Evolutionary conservation across 2,797 vertebrate species (phyloP).

Genomic region (Glyptemys insculpta): DNA sequence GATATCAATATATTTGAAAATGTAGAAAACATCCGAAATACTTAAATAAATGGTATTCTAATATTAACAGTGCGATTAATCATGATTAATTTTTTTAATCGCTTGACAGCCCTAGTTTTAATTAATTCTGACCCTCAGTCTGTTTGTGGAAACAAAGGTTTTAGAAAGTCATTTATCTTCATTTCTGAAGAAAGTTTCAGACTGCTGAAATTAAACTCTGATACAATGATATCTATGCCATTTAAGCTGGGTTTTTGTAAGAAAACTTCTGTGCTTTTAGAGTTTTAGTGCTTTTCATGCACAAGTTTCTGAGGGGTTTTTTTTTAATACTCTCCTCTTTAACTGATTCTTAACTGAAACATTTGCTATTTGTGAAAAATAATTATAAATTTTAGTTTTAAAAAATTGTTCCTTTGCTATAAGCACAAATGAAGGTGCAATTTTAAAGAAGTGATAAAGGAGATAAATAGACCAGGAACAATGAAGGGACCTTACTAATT

Average conservation of each 20-base stretch:
- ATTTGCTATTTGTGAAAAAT: background rate
- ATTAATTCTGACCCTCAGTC: background rate
- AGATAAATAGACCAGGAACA: background rate
- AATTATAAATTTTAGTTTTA: constrained; percentile 20
- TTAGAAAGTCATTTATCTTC: background rate
- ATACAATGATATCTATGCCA: background rate
- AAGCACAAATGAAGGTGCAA: background rate
- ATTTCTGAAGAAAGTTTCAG: background rate
- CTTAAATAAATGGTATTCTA: no score
- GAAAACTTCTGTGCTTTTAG: background rate
- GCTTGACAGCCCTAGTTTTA: background rate
- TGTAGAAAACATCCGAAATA: no score
- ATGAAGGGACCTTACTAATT: background rate
- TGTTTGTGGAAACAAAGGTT: background rate
- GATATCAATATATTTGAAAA: no score
- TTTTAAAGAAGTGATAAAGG: background rate
- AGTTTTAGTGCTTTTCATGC: background rate
- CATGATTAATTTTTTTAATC: no score
- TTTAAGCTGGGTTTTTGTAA: background rate
- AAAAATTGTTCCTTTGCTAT: constrained; percentile 1
- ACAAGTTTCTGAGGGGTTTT: background rate
- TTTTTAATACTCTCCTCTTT: background rate
- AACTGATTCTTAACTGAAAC: constrained; percentile 12
- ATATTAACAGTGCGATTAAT: no score
- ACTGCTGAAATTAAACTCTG: background rate